phyloP scores from a whole-genome alignment of 2,888 invertebrate genomes.

The Drosophila nr. perissopoda region DNA sequence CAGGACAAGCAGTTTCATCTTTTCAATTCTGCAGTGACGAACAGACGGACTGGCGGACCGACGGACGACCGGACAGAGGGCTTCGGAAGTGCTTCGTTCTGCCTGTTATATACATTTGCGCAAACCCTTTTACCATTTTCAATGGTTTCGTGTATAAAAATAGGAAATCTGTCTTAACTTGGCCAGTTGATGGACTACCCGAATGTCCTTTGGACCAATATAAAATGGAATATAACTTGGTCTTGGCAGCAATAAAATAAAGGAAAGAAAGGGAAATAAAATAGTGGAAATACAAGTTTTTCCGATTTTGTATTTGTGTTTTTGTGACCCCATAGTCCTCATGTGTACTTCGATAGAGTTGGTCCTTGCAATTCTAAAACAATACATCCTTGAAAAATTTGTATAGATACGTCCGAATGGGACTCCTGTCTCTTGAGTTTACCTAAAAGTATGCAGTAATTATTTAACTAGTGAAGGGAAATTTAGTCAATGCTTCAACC shows the following conservation, averaged over 20 bases:
- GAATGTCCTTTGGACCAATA: too few relatives aligned
- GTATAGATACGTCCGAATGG: neutral
- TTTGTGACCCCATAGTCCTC: neutral
- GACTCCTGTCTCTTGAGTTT: neutral
- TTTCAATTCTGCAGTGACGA: neutral
- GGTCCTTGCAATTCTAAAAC: neutral
- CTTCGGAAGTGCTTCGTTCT: neutral
- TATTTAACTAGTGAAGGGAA: neutral
- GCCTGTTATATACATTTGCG: neutral
- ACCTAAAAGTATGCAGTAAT: neutral
- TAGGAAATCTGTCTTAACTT: neutral
- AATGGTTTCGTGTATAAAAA: neutral
- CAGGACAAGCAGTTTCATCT: neutral
- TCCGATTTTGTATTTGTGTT: neutral
- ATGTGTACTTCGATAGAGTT: neutral
- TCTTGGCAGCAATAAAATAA: neutral
- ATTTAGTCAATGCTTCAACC: neutral
- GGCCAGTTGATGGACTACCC: neutral
- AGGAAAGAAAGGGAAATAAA: too few relatives aligned
- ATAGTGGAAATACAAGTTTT: neutral
- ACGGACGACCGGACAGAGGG: neutral
- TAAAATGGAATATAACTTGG: neutral
- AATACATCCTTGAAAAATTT: neutral
- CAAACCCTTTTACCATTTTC: neutral
- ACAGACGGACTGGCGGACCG: too few relatives aligned